Evolutionary conservation across 2,888 invertebrate genomes (phyloP).

Genomic region (Latheticus oryzae): DNA sequence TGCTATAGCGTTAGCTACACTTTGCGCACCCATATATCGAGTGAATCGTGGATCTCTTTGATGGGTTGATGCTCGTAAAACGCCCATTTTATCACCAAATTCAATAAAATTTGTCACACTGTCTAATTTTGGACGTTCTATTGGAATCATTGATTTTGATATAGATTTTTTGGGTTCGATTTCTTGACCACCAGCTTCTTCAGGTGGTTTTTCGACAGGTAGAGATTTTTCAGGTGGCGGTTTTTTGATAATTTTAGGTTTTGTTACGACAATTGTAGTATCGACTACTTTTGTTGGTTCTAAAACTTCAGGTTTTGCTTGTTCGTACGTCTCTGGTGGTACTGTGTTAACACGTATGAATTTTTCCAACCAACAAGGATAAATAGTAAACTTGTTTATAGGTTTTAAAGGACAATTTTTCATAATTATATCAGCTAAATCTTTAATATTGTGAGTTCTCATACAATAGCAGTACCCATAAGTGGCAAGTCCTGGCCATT

Average conservation of each 20-base stretch:
- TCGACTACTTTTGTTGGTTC: constrained; percentile 9
- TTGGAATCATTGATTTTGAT: constrained; percentile 40
- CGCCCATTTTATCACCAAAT: too few relatives aligned
- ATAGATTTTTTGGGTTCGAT: constrained; percentile 30
- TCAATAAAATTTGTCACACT: constrained; percentile 52
- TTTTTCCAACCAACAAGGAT: constrained; percentile 52
- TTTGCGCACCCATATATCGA: constrained; percentile 56
- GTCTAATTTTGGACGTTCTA: constrained; percentile 46
- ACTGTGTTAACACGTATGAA: constrained; percentile 52
- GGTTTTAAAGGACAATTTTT: constrained; percentile 18
- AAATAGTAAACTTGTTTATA: constrained; percentile 32
- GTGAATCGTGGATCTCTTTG: constrained; percentile 52
- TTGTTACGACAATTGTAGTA: not conserved
- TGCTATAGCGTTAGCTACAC: constrained; percentile 61
- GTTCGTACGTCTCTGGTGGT: constrained; percentile 49
- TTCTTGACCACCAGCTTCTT: constrained; percentile 36
- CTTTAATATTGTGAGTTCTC: constrained; percentile 3
- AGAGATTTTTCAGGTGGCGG: constrained; percentile 18
- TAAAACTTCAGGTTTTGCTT: constrained; percentile 25
- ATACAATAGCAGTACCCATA: constrained; percentile 51
- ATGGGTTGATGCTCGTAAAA: constrained; percentile 60
- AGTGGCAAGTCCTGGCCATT: constrained; percentile 55
- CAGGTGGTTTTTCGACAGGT: constrained; percentile 3
- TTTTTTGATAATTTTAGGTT: constrained; percentile 3
- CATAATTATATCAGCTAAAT: constrained; percentile 7